These are phyloP conservation scores for Podarcis raffonei DNA, from an alignment of 2,113 vertebrate species.

Conservation along the genomic window DNA sequence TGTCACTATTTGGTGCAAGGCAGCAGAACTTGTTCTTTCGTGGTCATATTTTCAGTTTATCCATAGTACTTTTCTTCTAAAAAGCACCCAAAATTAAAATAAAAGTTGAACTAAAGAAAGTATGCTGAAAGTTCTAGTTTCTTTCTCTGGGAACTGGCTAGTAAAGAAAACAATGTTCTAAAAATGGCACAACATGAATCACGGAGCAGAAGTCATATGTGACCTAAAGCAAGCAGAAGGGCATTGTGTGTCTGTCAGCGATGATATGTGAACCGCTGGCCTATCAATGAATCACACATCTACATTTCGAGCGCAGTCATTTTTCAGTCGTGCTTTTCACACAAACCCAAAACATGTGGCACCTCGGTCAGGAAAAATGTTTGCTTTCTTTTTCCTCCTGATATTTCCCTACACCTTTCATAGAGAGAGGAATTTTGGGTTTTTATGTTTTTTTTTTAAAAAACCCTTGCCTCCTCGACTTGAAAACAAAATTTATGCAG, in stretches of 20 bases:
- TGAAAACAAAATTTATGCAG: background rate
- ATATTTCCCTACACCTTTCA: constrained; percentile 32
- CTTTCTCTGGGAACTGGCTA: background rate
- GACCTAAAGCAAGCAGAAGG: constrained; percentile 23
- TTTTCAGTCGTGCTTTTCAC: background rate
- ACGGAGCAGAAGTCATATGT: fast-evolving
- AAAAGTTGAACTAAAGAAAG: background rate
- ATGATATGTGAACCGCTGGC: background rate
- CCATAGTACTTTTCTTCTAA: background rate
- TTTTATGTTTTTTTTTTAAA: too few species aligned
- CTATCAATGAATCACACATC: background rate
- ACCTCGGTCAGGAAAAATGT: constrained; percentile 12
- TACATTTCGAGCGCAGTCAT: background rate
- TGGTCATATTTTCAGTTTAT: background rate
- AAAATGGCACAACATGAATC: fast-evolving
- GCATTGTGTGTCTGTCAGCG: background rate
- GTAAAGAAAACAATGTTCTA: background rate
- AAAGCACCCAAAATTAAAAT: background rate
- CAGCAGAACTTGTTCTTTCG: background rate
- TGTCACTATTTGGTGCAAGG: too few species aligned
- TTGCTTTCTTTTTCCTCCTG: background rate
- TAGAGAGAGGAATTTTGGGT: background rate
- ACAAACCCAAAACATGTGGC: background rate
- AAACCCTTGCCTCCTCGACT: background rate
- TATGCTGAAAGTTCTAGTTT: constrained; percentile 10